Evolutionary conservation across 2,888 invertebrate genomes (phyloP), one percentile per base, ranked within the genome.

Genomic region (Athripsodes cinereus): DNA sequence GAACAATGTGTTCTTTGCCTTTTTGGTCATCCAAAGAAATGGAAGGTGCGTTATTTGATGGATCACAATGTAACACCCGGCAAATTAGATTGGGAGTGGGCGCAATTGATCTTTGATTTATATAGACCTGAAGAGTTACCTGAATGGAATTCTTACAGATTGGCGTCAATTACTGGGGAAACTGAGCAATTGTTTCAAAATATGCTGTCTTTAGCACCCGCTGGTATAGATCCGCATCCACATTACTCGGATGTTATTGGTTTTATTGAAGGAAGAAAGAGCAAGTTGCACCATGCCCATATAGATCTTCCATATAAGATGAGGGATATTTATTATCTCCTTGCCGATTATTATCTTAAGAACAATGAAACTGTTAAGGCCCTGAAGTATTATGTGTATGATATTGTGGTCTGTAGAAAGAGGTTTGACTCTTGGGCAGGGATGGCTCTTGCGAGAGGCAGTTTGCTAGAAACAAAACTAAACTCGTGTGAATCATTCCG

Each of bases 391-490:
- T 96, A 93, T 70, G 80, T 87, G 56, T 75, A 88, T 66, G 96
- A 97, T 73, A 76, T 96, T 21, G 86, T 90, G 63, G 80, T 91
- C 26, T 89, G 90, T 72, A 89, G 86, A 1, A 76, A 81, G 54
- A 81, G 96, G 53, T 81, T 95, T 59, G 93, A 95, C 74, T 92
- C 96, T 0, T 96, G 96, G 96, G 94, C 95, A 1, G 89, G 91
- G 55, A 82, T 96, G 70, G 92, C 94, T 0, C 77, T 96, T 61
- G 86, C 90, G 0, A 87, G 87, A 68, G 86, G 84, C 2, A 84
- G 88, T 58, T 83, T 86, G 67, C 80, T 96, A 55, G 93, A 93
- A 67, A 86, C 84, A 44, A 85, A 87, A 70, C 74, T 96, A 2
- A 92, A 89, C 70, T 90, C 88, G 48, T 86, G 86, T 65, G 81